Evolutionary conservation across 2,113 vertebrate species (phyloP).

Genomic region (Echinops telfairi): DNA sequence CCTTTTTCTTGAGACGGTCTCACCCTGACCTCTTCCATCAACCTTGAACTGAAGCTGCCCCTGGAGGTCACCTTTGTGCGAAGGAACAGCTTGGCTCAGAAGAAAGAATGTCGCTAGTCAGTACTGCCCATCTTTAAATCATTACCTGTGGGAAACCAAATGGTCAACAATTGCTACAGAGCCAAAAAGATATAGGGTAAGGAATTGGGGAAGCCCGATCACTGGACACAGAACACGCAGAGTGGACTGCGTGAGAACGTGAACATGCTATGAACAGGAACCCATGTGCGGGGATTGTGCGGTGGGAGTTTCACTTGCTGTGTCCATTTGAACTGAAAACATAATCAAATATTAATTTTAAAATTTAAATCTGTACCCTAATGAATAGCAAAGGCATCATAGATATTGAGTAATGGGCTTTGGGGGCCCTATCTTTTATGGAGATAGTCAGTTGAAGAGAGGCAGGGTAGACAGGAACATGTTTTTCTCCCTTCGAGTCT

Average conservation of each 20-base stretch:
- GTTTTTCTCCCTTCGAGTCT: constrained; percentile 8
- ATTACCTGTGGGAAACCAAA: background rate
- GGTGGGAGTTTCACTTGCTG: background rate
- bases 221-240: background rate
- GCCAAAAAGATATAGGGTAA: background rate
- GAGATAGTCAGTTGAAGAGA: background rate
- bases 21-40: background rate
- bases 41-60: background rate
- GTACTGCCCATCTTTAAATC: background rate
- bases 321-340: background rate
- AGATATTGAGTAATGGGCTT: background rate
- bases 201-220: background rate
- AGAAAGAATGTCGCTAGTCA: background rate
- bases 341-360: background rate
- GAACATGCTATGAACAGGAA: background rate
- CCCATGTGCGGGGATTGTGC: background rate
- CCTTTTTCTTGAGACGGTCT: background rate
- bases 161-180: background rate
- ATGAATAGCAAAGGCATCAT: background rate
- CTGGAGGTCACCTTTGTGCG: background rate
- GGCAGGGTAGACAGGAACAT: background rate
- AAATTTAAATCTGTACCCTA: background rate
- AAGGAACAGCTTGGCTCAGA: background rate
- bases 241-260: background rate
- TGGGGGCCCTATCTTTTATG: constrained; percentile 4